phyloP scores from a whole-genome alignment of 2,888 invertebrate species.

The Halictus quadricinctus region DNA sequence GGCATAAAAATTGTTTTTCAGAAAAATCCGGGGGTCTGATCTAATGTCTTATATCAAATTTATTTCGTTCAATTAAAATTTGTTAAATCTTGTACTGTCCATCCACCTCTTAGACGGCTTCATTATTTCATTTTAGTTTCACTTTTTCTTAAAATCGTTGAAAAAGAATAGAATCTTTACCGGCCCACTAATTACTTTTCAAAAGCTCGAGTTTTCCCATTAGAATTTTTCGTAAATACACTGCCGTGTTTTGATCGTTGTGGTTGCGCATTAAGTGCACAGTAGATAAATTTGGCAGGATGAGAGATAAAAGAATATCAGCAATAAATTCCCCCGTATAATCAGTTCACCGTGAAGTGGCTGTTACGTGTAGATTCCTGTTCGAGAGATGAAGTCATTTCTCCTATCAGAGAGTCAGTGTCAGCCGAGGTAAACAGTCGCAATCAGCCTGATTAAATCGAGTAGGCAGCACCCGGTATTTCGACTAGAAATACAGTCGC shows the following conservation, averaged over 20 bases:
- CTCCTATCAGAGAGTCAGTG: constrained; percentile 12
- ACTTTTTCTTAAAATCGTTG: no score
- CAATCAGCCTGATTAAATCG: constrained; percentile 23
- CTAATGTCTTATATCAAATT: no score
- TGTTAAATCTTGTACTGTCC: no score
- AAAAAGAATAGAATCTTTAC: no score
- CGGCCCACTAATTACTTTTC: no score
- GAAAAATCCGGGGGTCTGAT: no score
- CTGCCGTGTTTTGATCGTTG: background rate
- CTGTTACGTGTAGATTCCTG: background rate
- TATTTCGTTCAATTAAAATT: no score
- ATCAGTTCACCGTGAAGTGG: background rate
- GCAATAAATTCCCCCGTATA: background rate
- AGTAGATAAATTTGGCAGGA: background rate
- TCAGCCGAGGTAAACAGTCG: constrained; percentile 26
- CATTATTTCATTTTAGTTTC: no score
- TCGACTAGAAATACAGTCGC: constrained; percentile 5
- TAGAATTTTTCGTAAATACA: background rate
- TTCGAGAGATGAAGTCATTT: constrained; percentile 16
- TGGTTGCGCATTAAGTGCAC: background rate
- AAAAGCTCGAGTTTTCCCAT: background rate
- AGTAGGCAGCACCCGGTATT: background rate
- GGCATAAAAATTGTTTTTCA: no score
- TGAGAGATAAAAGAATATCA: background rate
- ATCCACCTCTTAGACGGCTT: no score